These are phyloP conservation scores for Mythimna pallens DNA, from an alignment of 2,888 invertebrate genomes.

Conservation along the genomic window DNA sequence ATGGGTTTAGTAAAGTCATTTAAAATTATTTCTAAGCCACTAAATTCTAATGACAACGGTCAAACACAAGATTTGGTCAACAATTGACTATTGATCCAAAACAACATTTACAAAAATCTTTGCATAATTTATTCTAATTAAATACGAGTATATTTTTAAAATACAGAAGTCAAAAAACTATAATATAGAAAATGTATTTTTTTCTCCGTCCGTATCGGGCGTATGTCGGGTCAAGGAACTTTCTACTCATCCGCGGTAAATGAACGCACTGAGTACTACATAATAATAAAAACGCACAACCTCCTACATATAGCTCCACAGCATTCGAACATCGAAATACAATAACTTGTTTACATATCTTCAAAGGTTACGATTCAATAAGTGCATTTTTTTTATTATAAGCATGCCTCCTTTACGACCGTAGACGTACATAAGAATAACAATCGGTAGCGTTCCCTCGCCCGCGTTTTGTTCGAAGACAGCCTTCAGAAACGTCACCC, in stretches of 20 bases:
- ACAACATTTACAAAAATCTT: too few species aligned
- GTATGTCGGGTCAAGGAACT: neutral
- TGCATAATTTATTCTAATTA: neutral
- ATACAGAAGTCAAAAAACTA: neutral
- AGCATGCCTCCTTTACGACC: conserved; percentile 66
- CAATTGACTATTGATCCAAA: too few species aligned
- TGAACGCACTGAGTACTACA: conserved; percentile 1
- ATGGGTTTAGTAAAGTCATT: too few species aligned
- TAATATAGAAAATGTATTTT: neutral
- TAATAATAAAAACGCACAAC: conserved; percentile 27
- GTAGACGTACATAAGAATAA: conserved; percentile 75
- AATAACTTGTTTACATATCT: conserved; percentile 73
- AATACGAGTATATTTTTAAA: neutral
- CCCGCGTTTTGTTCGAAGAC: conserved; percentile 82
- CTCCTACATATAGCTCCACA: conserved; percentile 16
- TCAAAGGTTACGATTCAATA: conserved; percentile 76
- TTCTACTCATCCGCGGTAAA: neutral
- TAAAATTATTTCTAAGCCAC: too few species aligned
- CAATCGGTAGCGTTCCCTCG: conserved; percentile 83
- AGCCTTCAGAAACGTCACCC: conserved; percentile 74
- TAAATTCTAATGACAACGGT: too few species aligned
- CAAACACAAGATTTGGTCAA: too few species aligned
- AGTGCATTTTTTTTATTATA: conserved; percentile 79
- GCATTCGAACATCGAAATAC: conserved; percentile 21
- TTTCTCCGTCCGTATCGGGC: neutral